Evolutionary conservation across 2,113 vertebrate species (phyloP).

Genomic region (Grus americana): DNA sequence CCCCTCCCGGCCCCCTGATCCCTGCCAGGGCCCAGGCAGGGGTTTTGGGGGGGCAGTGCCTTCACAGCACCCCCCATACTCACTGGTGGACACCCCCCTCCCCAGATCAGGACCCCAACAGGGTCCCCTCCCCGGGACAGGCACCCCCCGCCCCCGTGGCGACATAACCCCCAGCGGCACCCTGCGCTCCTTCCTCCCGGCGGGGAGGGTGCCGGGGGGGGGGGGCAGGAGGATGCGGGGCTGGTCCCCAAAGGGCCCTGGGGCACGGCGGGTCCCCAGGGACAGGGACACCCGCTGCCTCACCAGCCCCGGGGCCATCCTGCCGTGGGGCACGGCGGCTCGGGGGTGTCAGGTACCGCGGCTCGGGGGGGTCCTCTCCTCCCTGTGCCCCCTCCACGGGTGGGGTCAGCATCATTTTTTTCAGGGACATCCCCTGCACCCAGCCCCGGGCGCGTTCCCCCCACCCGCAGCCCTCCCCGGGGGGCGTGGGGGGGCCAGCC

Average conservation of each 20-base stretch:
- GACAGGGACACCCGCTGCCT: background rate
- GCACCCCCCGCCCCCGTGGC: fast-evolving
- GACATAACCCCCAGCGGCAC: fast-evolving
- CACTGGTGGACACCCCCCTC: fast-evolving
- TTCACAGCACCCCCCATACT: background rate
- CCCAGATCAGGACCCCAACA: background rate
- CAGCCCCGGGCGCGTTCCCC: background rate
- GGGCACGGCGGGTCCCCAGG: background rate
- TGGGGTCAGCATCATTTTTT: background rate
- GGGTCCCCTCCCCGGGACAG: background rate
- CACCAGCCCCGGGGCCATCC: background rate
- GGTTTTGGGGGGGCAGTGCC: background rate
- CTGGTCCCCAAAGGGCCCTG: background rate
- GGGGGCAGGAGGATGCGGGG: background rate
- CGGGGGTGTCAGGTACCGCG: background rate
- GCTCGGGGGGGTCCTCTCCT: background rate
- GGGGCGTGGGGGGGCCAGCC: background rate
- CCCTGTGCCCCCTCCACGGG: fast-evolving
- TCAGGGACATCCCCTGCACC: background rate
- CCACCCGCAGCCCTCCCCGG: no score
- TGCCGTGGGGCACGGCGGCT: background rate
- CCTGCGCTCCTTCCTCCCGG: background rate
- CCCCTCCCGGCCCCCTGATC: background rate
- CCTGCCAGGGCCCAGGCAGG: background rate
- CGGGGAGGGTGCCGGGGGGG: fast-evolving